A percentile compares a stretch with the other conserved stretches of the same genome.
These are phyloP conservation scores for Anguilla pacifica DNA, from an alignment of 2,797 vertebrate species.

Conservation along the genomic window DNA sequence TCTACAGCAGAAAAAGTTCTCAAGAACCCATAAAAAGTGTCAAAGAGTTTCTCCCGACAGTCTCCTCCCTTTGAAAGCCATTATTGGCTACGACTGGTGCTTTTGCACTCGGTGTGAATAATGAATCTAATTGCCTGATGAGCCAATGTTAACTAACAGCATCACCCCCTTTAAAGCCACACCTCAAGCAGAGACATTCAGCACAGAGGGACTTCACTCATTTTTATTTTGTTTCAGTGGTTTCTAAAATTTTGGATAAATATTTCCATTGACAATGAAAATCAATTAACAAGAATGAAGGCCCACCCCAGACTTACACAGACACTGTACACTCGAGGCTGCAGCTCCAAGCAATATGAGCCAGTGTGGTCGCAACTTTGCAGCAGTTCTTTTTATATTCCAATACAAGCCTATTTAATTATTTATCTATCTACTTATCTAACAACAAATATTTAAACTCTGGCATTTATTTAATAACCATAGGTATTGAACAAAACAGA, in stretches of 20 bases:
- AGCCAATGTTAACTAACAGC: slow-evolving; percentile 69
- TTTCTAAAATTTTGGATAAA: background rate
- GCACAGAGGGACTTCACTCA: background rate
- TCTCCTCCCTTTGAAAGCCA: background rate
- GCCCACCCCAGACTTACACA: too few species aligned
- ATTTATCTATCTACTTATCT: background rate
- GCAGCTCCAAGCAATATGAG: background rate
- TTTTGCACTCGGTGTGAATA: background rate
- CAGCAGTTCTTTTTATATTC: background rate
- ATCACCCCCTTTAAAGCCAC: slow-evolving; percentile 53
- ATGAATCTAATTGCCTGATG: slow-evolving; percentile 44
- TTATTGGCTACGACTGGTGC: background rate
- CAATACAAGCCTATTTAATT: background rate
- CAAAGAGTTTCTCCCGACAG: background rate
- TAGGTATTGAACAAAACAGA: background rate
- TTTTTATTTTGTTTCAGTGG: background rate
- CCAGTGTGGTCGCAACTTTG: slow-evolving; percentile 54
- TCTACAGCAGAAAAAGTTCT: background rate
- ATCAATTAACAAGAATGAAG: background rate
- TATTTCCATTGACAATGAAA: background rate
- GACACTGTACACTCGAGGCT: background rate
- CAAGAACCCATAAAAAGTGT: background rate
- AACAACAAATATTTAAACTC: background rate
- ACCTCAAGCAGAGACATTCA: background rate
- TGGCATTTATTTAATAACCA: background rate